Conservation (phyloP, 2,888 invertebrate genomes). For the Micropterix aruncella region DNA sequence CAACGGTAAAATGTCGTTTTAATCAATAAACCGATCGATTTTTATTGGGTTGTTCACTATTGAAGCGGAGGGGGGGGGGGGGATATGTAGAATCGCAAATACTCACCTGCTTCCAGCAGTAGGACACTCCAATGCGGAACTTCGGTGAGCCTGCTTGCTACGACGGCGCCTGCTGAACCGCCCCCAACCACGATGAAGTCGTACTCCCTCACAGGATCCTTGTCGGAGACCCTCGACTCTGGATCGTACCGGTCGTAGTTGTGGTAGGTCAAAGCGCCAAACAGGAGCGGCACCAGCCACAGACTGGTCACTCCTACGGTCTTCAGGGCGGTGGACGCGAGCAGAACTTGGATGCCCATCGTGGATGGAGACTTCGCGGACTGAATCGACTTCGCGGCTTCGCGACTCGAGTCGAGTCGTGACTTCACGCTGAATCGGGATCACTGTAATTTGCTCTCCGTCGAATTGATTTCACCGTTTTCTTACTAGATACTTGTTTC, state of each 20-base stretch:
- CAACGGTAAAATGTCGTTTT: no score
- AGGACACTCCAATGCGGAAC: constrained; percentile 62
- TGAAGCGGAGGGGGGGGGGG: no score
- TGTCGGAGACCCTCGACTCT: constrained; percentile 60
- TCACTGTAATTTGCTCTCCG: no score
- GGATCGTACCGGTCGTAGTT: constrained; percentile 72
- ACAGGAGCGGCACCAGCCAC: constrained; percentile 71
- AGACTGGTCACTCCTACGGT: constrained; percentile 65
- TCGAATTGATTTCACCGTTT: no score
- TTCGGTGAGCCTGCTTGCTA: constrained; percentile 70
- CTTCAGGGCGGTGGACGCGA: constrained; percentile 66
- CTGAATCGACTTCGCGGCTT: no score
- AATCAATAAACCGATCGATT: no score
- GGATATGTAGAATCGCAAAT: no score
- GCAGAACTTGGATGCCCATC: constrained; percentile 62
- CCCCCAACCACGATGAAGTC: constrained; percentile 77
- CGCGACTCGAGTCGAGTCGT: no score
- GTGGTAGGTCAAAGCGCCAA: constrained; percentile 70
- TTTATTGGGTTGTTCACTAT: no score
- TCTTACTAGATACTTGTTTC: no score
- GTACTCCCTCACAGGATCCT: constrained; percentile 57
- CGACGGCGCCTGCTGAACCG: constrained; percentile 82
- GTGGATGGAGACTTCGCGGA: no score
- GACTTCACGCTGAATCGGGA: no score
- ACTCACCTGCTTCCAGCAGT: constrained; percentile 56